These are phyloP conservation scores for Phaonia tiefii DNA, from an alignment of 2,888 invertebrate species.

Conservation along the genomic window DNA sequence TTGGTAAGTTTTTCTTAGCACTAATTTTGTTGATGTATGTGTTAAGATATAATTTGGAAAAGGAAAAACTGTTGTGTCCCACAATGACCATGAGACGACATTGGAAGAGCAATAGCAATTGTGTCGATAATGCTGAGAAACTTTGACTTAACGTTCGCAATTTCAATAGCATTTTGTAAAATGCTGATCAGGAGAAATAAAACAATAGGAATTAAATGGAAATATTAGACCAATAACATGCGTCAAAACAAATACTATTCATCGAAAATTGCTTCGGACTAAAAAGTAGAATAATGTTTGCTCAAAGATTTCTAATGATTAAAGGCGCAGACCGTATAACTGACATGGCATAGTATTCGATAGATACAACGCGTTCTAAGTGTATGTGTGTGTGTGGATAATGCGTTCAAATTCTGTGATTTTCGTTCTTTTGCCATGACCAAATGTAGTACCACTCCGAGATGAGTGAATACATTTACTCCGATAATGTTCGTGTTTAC, in stretches of 20 bases:
- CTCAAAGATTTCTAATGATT: background rate
- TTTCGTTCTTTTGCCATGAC: constrained; percentile 7
- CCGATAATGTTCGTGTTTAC: constrained; percentile 58
- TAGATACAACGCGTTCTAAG: background rate
- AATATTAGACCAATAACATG: constrained; percentile 61
- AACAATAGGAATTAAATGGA: too few relatives aligned
- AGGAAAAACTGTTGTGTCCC: too few relatives aligned
- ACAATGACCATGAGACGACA: too few relatives aligned
- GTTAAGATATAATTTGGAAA: too few relatives aligned
- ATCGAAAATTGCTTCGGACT: background rate
- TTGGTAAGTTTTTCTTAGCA: too few relatives aligned
- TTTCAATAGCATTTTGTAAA: background rate
- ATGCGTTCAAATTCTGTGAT: constrained; percentile 27
- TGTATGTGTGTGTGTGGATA: background rate
- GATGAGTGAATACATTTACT: constrained; percentile 32
- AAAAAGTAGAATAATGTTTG: constrained; percentile 6
- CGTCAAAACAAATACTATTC: constrained; percentile 44
- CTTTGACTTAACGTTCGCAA: too few relatives aligned
- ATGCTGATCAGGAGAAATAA: background rate
- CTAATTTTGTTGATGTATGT: too few relatives aligned
- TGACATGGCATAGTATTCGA: background rate
- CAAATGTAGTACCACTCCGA: constrained; percentile 42
- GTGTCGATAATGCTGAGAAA: too few relatives aligned
- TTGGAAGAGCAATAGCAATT: too few relatives aligned
- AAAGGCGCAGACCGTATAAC: background rate